These are phyloP conservation scores for Cydia strobilella DNA, from an alignment of 1,140 invertebrate species.

Conservation along the genomic window DNA sequence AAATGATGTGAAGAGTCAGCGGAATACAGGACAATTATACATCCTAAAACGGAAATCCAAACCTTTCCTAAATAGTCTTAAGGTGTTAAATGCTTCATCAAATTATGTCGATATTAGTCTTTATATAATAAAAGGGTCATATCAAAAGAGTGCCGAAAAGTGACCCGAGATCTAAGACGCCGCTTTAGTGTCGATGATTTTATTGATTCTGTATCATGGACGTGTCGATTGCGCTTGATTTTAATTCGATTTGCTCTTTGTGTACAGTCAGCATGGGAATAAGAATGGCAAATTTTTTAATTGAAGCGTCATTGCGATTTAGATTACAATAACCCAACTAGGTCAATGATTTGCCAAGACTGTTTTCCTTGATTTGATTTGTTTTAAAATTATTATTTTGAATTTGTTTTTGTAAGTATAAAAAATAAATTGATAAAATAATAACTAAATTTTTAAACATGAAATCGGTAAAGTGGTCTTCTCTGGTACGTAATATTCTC, in stretches of 20 bases:
- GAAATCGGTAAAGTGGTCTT: too few relatives aligned
- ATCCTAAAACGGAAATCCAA: background rate
- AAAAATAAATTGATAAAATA: too few relatives aligned
- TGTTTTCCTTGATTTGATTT: too few relatives aligned
- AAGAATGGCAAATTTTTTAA: background rate
- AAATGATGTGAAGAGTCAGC: background rate
- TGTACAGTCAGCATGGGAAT: conserved; percentile 35
- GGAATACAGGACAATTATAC: background rate
- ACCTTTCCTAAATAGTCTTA: background rate
- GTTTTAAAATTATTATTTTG: too few relatives aligned
- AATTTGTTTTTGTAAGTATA: too few relatives aligned
- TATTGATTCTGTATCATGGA: conserved; percentile 76
- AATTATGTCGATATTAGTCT: background rate
- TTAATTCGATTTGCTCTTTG: conserved; percentile 59
- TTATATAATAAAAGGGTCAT: background rate
- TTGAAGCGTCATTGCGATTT: background rate
- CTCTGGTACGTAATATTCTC: too few relatives aligned
- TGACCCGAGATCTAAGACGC: conserved; percentile 60
- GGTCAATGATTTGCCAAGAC: too few relatives aligned
- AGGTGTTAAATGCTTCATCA: background rate
- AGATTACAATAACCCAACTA: background rate
- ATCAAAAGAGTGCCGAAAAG: conserved; percentile 58
- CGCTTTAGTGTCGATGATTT: conserved; percentile 65
- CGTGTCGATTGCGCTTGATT: conserved; percentile 48
- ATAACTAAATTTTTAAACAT: too few relatives aligned